These are phyloP conservation scores for Drosophila pallidifrons DNA, from an alignment of 1,140 invertebrate genomes.

Conservation along the genomic window DNA sequence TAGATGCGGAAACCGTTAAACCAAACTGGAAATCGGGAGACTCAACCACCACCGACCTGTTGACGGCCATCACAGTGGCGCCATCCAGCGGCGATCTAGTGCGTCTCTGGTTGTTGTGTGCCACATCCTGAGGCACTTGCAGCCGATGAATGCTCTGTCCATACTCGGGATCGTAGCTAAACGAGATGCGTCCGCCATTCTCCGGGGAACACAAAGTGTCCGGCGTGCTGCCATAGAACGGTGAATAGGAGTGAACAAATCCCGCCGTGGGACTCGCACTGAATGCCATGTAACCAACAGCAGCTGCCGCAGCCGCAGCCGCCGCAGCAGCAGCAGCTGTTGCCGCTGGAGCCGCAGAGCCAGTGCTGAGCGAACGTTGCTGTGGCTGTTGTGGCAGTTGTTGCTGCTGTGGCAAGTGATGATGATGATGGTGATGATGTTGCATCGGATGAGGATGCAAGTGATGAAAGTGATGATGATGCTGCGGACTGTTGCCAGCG, in stretches of 20 bases:
- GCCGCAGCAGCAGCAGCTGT: constrained; percentile 8
- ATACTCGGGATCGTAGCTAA: constrained; percentile 76
- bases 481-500: constrained; percentile 76
- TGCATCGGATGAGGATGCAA: constrained; percentile 52
- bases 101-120: constrained; percentile 21
- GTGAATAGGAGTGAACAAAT: constrained; percentile 65
- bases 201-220: constrained; percentile 44
- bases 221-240: constrained; percentile 77
- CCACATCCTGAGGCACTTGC: constrained; percentile 44
- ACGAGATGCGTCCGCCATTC: constrained; percentile 34
- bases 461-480: constrained; percentile 31
- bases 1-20: background rate
- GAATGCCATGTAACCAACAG: constrained; percentile 51
- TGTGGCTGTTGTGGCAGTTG: background rate
- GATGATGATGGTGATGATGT: background rate
- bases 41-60: constrained; percentile 60
- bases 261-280: constrained; percentile 77
- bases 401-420: constrained; percentile 29
- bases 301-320: constrained; percentile 18
- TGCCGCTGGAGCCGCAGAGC: constrained; percentile 1
- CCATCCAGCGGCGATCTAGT: constrained; percentile 61
- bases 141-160: constrained; percentile 58
- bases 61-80: constrained; percentile 65
- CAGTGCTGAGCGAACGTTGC: constrained; percentile 40
- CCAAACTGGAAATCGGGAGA: background rate